Base-by-base conservation (phyloP, 2,113 vertebrate species). In the Eulemur rufifrons region DNA sequence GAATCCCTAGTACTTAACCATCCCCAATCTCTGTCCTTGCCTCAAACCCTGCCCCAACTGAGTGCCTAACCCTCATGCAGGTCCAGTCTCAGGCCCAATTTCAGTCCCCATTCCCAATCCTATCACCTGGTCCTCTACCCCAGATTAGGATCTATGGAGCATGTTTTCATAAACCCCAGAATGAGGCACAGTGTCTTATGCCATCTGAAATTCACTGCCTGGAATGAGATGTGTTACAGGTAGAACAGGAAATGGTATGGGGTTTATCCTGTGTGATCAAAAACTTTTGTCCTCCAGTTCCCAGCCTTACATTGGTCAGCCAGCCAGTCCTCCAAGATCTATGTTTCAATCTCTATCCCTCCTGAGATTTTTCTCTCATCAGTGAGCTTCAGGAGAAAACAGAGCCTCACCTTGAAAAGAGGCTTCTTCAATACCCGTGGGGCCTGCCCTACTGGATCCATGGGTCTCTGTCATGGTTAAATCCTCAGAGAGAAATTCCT, bases 161-260 rank as follows among this genome's bases (percentile, higher is more conserved):
- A 0, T 34, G 20, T 45, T 59, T 64, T 14, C 37, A 91, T 1
- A 56, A 23, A 76, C 8, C 42, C 12, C 83, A 89, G 8, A 32
- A 61, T 6, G 71, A 91, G 32, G 20, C n/a, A 32, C 10, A 32
- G 4, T 59, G 1, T 56, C 54, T 56, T 56, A 56, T 21, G 54
- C 20, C 54, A 56, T 64, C 54, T 54, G 34, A 94, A 89, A 89
- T 80, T 73, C 14, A 92, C 20, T 2, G 18, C 3, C 8, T 96
- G 18, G 92, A 94, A 17, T 50, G 64, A 80, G 83, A 96, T 0
- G 8, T 94, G 7, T 74, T 96, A 21, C n/a, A 86, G 80, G 94
- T 92, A 29, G 10, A 82, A 39, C 74, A 54, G 23, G 42, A 81
- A 39, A 4, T 3, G 42, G 15, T 92, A 25, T 97, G 73, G 92